phyloP scores from a whole-genome alignment of 2,888 invertebrate genomes.

The Erebia palarica region DNA sequence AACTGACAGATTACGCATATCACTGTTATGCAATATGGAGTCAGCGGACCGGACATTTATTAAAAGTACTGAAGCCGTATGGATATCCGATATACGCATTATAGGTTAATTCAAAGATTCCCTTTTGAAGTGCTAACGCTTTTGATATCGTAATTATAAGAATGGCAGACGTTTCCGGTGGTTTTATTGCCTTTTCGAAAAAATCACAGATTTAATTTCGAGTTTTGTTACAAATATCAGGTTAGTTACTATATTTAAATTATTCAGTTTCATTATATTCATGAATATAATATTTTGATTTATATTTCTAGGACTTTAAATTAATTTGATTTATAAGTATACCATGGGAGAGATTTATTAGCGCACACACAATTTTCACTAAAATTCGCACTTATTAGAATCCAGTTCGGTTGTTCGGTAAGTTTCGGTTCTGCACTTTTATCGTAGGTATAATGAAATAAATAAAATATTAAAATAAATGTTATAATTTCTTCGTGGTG shows the following conservation, averaged over 20 bases:
- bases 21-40: constrained; percentile 63
- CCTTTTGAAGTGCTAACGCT: constrained; percentile 22
- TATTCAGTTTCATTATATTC: background rate
- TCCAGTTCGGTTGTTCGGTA: background rate
- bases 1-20: constrained; percentile 76
- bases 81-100: constrained; percentile 36
- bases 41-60: constrained; percentile 53
- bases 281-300: background rate
- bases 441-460: no score
- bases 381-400: background rate
- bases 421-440: background rate
- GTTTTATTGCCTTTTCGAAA: background rate
- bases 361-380: background rate
- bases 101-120: constrained; percentile 31
- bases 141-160: constrained; percentile 26
- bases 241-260: background rate
- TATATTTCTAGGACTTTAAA: background rate
- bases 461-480: no score
- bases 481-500: no score
- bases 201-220: background rate
- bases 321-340: background rate
- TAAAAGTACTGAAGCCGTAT: constrained; percentile 43
- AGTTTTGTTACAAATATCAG: background rate
- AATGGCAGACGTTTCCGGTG: constrained; percentile 33
- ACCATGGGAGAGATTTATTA: background rate